phyloP scores from a whole-genome alignment of 2,797 vertebrate species.

The Mareca penelope region DNA sequence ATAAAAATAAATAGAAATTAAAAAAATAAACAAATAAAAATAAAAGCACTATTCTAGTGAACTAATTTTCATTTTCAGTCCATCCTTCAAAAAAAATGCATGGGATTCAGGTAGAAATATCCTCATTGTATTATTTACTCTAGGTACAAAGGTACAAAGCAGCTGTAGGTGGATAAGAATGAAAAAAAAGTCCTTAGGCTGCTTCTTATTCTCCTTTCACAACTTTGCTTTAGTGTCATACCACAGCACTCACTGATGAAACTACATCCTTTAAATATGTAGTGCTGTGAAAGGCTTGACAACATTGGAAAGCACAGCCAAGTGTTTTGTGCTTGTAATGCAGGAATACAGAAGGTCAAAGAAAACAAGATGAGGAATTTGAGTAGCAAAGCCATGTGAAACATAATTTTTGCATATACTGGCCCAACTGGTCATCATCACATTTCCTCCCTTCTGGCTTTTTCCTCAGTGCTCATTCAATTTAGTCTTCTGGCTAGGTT shows the following conservation, averaged over 20 bases:
- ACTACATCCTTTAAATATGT: neutral
- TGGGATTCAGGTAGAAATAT: neutral
- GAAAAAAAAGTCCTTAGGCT: neutral
- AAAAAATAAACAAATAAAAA: neutral
- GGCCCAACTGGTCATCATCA: neutral
- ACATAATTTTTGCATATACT: neutral
- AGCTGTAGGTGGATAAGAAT: neutral
- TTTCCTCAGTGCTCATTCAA: neutral
- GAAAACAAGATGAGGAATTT: neutral
- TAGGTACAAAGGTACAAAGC: neutral
- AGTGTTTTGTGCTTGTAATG: neutral
- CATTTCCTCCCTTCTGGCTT: neutral
- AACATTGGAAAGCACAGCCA: fast-evolving
- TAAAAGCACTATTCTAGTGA: neutral
- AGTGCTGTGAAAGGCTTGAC: neutral
- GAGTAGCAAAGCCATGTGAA: neutral
- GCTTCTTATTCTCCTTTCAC: neutral
- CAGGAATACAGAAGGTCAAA: neutral
- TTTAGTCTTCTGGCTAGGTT: neutral
- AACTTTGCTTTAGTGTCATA: neutral
- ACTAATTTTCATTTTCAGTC: neutral
- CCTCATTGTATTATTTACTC: neutral
- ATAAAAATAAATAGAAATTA: no score
- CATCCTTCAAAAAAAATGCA: neutral
- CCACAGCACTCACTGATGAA: neutral